These are phyloP conservation scores for Probaryconus sp. DNA, from an alignment of 1,140 invertebrate genomes.

Conservation along the genomic window DNA sequence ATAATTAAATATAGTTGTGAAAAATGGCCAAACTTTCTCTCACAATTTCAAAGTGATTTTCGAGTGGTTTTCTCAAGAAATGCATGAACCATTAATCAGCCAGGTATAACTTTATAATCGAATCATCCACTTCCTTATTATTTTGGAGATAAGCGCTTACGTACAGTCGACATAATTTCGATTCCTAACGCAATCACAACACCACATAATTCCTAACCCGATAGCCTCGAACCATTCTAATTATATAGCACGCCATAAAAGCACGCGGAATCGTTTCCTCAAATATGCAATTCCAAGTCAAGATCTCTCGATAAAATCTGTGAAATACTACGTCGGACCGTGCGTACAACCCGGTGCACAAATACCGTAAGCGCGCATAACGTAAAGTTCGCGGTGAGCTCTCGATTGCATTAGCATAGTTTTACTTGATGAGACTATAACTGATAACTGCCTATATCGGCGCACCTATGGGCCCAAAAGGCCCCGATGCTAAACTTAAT, in stretches of 20 bases:
- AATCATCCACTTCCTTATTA: constrained; percentile 33
- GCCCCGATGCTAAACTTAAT: too few relatives aligned
- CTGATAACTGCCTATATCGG: too few relatives aligned
- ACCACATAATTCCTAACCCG: constrained; percentile 25
- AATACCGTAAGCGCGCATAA: constrained; percentile 18
- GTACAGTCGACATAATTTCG: background rate
- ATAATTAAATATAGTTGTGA: too few relatives aligned
- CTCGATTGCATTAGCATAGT: constrained; percentile 41
- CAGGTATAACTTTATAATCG: constrained; percentile 28
- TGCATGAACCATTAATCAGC: too few relatives aligned
- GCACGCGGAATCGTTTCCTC: constrained; percentile 24
- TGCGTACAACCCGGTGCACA: constrained; percentile 10
- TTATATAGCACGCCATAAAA: constrained; percentile 37
- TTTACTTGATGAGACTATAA: too few relatives aligned
- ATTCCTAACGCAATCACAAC: background rate
- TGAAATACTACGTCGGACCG: constrained; percentile 28
- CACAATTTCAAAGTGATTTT: too few relatives aligned
- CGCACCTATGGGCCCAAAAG: too few relatives aligned
- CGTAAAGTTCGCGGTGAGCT: constrained; percentile 14
- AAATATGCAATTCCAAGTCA: constrained; percentile 40
- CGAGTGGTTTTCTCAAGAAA: too few relatives aligned
- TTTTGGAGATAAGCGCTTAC: constrained; percentile 17
- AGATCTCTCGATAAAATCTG: constrained; percentile 41
- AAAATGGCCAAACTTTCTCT: too few relatives aligned
- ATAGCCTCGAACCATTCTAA: constrained; percentile 33